A percentile compares a stretch with the other conserved stretches of the same genome.
These are phyloP conservation scores for Drosophila kambysellisi DNA, from an alignment of 2,888 invertebrate species.

Conservation along the genomic window DNA sequence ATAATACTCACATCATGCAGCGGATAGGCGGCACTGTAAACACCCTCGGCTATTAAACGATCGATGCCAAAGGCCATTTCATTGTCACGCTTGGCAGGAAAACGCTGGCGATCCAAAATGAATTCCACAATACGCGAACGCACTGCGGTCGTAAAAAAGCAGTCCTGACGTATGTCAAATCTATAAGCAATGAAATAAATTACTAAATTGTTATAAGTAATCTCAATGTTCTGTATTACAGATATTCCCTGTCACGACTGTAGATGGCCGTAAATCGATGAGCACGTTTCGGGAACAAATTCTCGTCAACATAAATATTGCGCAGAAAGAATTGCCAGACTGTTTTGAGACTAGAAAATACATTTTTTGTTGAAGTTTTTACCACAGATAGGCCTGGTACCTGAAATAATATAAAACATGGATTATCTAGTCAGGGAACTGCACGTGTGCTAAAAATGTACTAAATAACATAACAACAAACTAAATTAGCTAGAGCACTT, in stretches of 20 bases:
- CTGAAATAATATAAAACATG: conserved; percentile 59
- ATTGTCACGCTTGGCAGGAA: conserved; percentile 88
- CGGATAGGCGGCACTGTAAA: conserved; percentile 93
- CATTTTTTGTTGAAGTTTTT: conserved; percentile 86
- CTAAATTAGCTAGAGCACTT: not conserved
- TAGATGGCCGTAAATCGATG: conserved; percentile 95
- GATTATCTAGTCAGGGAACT: not conserved
- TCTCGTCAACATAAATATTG: conserved; percentile 88
- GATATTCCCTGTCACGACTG: conserved; percentile 95
- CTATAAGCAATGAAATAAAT: conserved; percentile 84
- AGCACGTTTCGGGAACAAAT: conserved; percentile 90
- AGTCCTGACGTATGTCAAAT: conserved; percentile 92
- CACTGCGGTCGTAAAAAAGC: conserved; percentile 94
- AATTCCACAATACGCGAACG: conserved; percentile 96
- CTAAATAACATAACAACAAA: conserved; percentile 5
- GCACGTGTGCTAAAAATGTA: not conserved
- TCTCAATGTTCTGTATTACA: conserved; percentile 88
- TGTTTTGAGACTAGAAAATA: conserved; percentile 81
- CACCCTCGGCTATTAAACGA: conserved; percentile 89
- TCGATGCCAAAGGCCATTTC: conserved; percentile 94
- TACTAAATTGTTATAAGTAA: not conserved
- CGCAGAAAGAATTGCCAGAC: conserved; percentile 78
- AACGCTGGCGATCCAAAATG: conserved; percentile 94
- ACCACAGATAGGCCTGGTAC: conserved; percentile 87
- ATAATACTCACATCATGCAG: conserved; percentile 90